phyloP scores from a whole-genome alignment of 2,888 invertebrate species.

The Sinohyriopsis cumingii region DNA sequence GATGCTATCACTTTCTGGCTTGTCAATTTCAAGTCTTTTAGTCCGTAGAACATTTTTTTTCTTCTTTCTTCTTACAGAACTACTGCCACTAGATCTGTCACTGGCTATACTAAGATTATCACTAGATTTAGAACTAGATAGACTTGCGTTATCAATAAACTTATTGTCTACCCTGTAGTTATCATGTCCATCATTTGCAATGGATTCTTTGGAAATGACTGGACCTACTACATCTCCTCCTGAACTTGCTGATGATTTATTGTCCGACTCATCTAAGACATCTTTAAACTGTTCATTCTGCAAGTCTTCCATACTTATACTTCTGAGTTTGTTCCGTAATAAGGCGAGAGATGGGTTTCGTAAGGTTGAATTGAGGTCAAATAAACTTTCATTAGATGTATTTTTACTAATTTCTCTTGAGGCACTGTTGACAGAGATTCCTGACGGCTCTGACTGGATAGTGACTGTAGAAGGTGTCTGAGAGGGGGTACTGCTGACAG shows the following conservation, averaged over 20 bases:
- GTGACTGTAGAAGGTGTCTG: too few relatives aligned
- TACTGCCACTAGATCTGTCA: background rate
- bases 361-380: too few relatives aligned
- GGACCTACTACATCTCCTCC: slow-evolving; percentile 14
- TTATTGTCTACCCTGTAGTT: background rate
- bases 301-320: slow-evolving; percentile 50
- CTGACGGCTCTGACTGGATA: too few relatives aligned
- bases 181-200: background rate
- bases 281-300: slow-evolving; percentile 35
- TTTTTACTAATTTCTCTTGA: too few relatives aligned
- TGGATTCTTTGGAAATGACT: background rate
- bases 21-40: background rate
- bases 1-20: background rate
- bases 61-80: background rate
- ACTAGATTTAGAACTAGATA: too few relatives aligned
- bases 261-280: slow-evolving; percentile 26
- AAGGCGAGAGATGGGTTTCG: too few relatives aligned
- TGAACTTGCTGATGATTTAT: slow-evolving; percentile 29
- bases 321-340: slow-evolving; percentile 12
- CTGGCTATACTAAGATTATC: background rate
- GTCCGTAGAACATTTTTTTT: background rate
- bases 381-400: too few relatives aligned
- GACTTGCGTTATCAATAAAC: too few relatives aligned
- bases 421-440: too few relatives aligned
- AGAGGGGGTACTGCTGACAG: too few relatives aligned